These are phyloP conservation scores for Anagyrus pseudococci DNA, from an alignment of 2,888 invertebrate genomes.

Conservation along the genomic window DNA sequence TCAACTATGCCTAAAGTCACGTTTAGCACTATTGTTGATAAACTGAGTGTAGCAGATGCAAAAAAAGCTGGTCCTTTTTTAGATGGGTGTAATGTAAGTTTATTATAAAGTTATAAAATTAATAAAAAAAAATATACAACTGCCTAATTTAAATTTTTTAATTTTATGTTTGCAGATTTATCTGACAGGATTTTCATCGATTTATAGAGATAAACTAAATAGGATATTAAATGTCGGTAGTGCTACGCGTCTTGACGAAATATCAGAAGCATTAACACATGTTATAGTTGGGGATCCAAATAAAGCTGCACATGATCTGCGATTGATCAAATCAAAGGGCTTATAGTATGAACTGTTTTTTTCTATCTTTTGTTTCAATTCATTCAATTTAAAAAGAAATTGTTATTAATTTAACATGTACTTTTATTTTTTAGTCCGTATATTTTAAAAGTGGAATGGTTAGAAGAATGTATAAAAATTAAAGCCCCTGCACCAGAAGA, in stretches of 20 bases:
- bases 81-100: conserved; percentile 84
- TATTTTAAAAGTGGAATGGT: conserved; percentile 77
- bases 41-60: conserved; percentile 70
- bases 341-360: conserved; percentile 45
- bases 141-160: conserved; percentile 8
- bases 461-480: conserved; percentile 74
- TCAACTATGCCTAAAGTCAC: conserved; percentile 26
- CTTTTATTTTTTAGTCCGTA: conserved; percentile 63
- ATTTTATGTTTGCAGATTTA: conserved; percentile 66
- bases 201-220: conserved; percentile 72
- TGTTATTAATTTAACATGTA: too few relatives aligned
- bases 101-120: conserved; percentile 11
- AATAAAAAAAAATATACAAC: conserved; percentile 1
- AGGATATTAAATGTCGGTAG: conserved; percentile 78
- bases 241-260: conserved; percentile 80
- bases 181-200: conserved; percentile 71
- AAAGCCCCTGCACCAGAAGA: conserved; percentile 68
- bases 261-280: conserved; percentile 82
- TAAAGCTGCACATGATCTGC: conserved; percentile 62
- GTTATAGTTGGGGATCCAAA: conserved; percentile 73
- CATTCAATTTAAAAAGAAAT: conserved; percentile 9
- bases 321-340: conserved; percentile 52
- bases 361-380: conserved; percentile 1
- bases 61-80: conserved; percentile 81
- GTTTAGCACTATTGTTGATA: conserved; percentile 45